Evolutionary conservation across 2,797 vertebrate species (phyloP), one percentile per base, ranked within the genome.

Genomic region (Prunella strophiata): DNA sequence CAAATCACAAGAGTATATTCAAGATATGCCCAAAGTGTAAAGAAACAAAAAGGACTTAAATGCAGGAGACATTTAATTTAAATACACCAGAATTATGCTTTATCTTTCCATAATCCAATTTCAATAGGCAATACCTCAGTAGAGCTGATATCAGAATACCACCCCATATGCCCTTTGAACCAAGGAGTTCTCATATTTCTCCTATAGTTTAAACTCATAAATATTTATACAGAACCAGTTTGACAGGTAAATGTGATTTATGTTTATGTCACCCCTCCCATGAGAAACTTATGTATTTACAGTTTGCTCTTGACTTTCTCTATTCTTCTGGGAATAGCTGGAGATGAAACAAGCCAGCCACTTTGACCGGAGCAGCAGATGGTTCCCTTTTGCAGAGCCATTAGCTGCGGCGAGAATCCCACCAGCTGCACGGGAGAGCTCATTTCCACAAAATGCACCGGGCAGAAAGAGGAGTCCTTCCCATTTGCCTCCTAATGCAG

Each of bases 251-350:
- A 91, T 58, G 50, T 91, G 91, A 96, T 95, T 95, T 87, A 95
- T 58, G 83, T 74, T 93, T 94, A 91, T 30, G 72, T 75, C 77
- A 65, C 77, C 72, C 77, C 71, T 91, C 93, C 88, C 71, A 89
- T 80, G 89, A 88, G 85, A 89, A 94, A 91, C 85, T 51, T 71
- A 77, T 4, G 61, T 93, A 90, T 96, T 95, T 93, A 92, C 90
- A 83, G 76, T 93, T 93, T 90, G 94, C 89, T 96, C 94, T 94
- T 93, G 95, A 95, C 94, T 94, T 91, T 90, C 77, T 52, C 95
- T 74, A 30, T 52, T 61, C 94, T 94, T 80, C 68, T 0, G 96
- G 94, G 94, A 96, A 95, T 82, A 87, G 9, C 1, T 89, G 38
- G 26, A 85, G 92, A 81, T 93, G 80, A 88, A 94, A 68, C n/a